A percentile compares a stretch with the other conserved stretches of the same genome.
These are phyloP conservation scores for Bombus pascuorum DNA, from an alignment of 1,140 invertebrate species.

Conservation along the genomic window DNA sequence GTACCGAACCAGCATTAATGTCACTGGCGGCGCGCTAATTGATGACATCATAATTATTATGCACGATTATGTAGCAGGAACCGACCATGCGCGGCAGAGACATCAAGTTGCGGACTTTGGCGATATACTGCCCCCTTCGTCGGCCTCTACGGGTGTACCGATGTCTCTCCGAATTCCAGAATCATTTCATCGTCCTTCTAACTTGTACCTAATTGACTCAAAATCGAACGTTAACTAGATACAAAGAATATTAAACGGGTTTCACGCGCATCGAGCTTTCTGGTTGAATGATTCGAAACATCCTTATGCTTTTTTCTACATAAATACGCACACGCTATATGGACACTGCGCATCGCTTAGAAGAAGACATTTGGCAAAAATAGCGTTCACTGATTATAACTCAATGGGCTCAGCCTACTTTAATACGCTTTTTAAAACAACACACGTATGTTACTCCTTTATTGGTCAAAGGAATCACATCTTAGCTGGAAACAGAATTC, in stretches of 20 bases:
- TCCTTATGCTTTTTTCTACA: no score
- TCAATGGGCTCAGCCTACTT: no score
- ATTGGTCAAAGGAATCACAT: no score
- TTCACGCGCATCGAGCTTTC: no score
- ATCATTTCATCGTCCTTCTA: not conserved
- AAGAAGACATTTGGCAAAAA: no score
- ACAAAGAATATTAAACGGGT: no score
- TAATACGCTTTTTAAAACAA: no score
- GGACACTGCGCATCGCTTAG: no score
- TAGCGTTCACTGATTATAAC: no score
- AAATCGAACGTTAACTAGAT: conserved; percentile 1
- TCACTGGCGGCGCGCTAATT: conserved; percentile 67
- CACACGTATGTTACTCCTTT: no score
- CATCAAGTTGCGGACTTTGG: conserved; percentile 62
- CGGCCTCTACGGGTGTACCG: not conserved
- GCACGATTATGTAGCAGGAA: conserved; percentile 69
- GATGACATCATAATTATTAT: conserved; percentile 73
- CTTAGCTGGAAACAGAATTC: not conserved
- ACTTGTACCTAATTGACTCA: conserved; percentile 7
- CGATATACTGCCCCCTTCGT: conserved; percentile 56
- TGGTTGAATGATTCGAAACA: no score
- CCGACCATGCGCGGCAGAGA: conserved; percentile 44
- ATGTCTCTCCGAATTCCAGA: not conserved
- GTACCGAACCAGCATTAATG: conserved; percentile 65
- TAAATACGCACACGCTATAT: no score